A percentile compares a stretch with the other conserved stretches of the same genome.
These are phyloP conservation scores for Diplolepis rosae DNA, from an alignment of 2,888 invertebrate genomes.

Conservation along the genomic window DNA sequence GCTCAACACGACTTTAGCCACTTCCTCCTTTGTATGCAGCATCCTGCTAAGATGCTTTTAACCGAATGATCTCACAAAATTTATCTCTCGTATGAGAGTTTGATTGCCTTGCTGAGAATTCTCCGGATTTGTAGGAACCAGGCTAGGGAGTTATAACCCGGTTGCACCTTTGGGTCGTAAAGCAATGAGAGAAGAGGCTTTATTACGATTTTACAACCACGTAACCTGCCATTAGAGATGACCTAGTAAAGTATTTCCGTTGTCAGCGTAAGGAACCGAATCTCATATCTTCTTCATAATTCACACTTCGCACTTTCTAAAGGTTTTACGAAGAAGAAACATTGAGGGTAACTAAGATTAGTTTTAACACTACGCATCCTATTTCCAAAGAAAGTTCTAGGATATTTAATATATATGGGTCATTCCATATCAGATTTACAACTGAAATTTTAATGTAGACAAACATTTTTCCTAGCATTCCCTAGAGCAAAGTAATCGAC, in stretches of 20 bases:
- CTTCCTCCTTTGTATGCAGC: neutral
- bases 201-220: conserved; percentile 52
- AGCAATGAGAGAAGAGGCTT: conserved; percentile 51
- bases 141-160: conserved; percentile 48
- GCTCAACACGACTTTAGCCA: neutral
- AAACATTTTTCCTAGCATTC: too few species aligned
- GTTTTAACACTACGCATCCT: neutral
- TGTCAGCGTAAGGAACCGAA: conserved; percentile 42
- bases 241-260: conserved; percentile 31
- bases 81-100: conserved; percentile 44
- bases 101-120: conserved; percentile 40
- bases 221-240: conserved; percentile 34
- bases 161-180: conserved; percentile 41
- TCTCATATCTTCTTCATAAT: conserved; percentile 45
- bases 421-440: too few species aligned
- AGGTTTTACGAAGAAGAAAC: neutral
- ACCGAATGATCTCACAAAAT: conserved; percentile 42
- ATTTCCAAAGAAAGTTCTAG: neutral
- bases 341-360: neutral
- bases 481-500: too few species aligned
- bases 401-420: too few species aligned
- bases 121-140: conserved; percentile 32
- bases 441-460: too few species aligned
- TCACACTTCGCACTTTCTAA: conserved; percentile 6
- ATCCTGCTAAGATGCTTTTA: conserved; percentile 35